phyloP scores from a whole-genome alignment of 2,113 vertebrate species.

The Chloebia gouldiae region DNA sequence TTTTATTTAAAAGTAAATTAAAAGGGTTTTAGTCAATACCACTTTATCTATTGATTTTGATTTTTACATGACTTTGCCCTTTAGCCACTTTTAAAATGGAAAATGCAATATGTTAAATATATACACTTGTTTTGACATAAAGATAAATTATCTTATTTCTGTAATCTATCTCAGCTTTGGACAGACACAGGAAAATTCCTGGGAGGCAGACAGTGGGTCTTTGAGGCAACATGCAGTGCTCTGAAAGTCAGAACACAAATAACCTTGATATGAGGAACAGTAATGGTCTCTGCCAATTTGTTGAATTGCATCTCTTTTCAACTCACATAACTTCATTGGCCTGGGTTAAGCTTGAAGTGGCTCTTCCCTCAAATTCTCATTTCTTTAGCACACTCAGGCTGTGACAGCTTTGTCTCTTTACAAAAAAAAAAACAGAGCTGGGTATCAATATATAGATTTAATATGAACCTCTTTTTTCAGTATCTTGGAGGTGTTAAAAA shows the following conservation, averaged over 20 bases:
- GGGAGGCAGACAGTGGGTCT: not conserved
- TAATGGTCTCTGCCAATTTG: slow-evolving; percentile 18
- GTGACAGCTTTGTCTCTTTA: not conserved
- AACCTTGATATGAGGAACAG: slow-evolving; percentile 7
- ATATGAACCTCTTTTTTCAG: not conserved
- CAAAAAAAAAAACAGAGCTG: not conserved
- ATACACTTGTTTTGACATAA: slow-evolving; percentile 36
- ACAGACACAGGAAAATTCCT: not conserved
- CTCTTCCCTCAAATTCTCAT: not conserved
- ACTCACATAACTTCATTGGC: not conserved
- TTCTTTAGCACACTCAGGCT: not conserved
- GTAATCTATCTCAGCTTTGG: slow-evolving; percentile 28
- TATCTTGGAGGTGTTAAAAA: not conserved
- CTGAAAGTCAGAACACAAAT: slow-evolving; percentile 45
- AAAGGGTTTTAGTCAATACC: not conserved
- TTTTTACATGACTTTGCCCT: slow-evolving; percentile 8
- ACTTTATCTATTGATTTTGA: not conserved
- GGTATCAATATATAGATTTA: slow-evolving; percentile 24
- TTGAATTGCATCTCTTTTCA: not conserved
- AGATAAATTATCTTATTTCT: slow-evolving; percentile 54
- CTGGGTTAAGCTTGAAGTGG: not conserved
- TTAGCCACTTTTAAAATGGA: slow-evolving; percentile 25
- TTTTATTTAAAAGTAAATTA: not conserved
- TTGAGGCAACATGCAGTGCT: not conserved
- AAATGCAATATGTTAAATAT: slow-evolving; percentile 42